Conservation (phyloP, 2,797 vertebrate species). For the Tenualosa thibaudeaui region DNA sequence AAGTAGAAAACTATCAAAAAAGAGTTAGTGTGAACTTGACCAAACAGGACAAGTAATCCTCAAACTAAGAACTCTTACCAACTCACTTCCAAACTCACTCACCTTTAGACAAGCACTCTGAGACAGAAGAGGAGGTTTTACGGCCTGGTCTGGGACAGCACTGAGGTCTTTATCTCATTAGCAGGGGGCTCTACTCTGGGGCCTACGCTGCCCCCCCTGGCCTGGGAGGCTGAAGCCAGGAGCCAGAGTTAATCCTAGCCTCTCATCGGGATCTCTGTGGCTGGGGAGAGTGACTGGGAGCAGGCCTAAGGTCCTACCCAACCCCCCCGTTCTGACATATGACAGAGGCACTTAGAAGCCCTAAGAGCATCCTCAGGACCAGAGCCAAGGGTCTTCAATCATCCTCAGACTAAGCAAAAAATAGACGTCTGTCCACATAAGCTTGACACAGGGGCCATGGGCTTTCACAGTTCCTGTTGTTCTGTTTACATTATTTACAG, state of each 20-base stretch:
- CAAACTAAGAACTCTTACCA: not conserved
- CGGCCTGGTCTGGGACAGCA: conserved; percentile 34
- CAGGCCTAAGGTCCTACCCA: conserved; percentile 22
- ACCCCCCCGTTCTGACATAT: conserved; percentile 40
- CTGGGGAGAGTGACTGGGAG: conserved; percentile 30
- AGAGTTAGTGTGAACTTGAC: conserved; percentile 18
- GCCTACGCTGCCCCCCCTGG: conserved; percentile 33
- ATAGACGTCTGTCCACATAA: not conserved
- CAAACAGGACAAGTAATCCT: conserved; percentile 6
- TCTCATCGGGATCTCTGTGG: conserved; percentile 41
- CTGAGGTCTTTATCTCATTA: conserved; percentile 43
- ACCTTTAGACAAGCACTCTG: not conserved
- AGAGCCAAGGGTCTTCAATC: conserved; percentile 37
- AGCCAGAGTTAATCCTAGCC: conserved; percentile 54
- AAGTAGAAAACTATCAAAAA: not conserved
- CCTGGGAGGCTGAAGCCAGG: conserved; percentile 52
- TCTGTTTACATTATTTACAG: not conserved
- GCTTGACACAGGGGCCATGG: no score
- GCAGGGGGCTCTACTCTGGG: conserved; percentile 37
- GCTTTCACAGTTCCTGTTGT: not conserved
- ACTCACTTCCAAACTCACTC: not conserved
- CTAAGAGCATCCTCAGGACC: conserved; percentile 43
- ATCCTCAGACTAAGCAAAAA: conserved; percentile 42
- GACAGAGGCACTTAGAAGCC: conserved; percentile 37
- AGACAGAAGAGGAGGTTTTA: conserved; percentile 8